Evolutionary conservation across 92 coral and sea anemone genomes (phyloP).

Genomic region (Pocillopora meandrina): DNA sequence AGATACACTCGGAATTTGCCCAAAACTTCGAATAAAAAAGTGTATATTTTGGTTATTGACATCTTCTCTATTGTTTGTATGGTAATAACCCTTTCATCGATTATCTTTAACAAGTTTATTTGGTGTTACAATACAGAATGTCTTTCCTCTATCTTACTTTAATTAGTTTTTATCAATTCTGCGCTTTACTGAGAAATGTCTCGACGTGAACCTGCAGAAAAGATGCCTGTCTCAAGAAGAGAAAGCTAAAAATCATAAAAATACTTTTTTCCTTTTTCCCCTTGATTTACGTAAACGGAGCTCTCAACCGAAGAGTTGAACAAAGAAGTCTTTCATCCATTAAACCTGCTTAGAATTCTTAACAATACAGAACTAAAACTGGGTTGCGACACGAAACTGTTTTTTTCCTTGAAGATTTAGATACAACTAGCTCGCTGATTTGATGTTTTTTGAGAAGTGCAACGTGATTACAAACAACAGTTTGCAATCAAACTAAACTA

Average conservation of each 20-base stretch:
- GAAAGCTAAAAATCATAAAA: background rate
- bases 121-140: no score
- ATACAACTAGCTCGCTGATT: background rate
- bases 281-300: background rate
- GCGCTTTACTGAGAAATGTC: no score
- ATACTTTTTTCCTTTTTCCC: background rate
- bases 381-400: constrained; percentile 16
- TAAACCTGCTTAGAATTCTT: background rate
- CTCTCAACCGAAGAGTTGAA: background rate
- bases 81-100: no score
- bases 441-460: background rate
- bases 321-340: background rate
- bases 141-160: no score
- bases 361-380: constrained; percentile 1
- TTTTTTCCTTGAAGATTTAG: background rate
- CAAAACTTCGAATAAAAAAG: no score
- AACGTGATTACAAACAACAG: background rate
- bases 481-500: background rate
- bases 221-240: background rate
- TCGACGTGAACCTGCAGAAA: no score
- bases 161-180: no score
- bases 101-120: no score
- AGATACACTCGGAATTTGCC: no score
- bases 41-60: no score
- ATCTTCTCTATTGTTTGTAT: no score